These are phyloP conservation scores for Scaptomyza reducta DNA, from an alignment of 2,888 invertebrate genomes.

Conservation along the genomic window DNA sequence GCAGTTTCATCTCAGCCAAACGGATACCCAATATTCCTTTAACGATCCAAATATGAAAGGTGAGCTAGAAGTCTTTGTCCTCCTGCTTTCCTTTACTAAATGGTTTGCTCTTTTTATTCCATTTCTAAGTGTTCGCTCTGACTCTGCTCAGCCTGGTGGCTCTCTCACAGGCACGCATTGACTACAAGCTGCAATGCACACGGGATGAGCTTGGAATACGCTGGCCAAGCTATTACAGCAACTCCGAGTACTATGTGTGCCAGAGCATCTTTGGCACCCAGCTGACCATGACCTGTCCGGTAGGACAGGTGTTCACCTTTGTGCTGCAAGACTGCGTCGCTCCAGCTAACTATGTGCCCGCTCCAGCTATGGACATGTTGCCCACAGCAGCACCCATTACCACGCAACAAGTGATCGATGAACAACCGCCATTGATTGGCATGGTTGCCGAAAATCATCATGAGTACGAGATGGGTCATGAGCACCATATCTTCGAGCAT, in stretches of 20 bases:
- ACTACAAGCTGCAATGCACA: constrained; percentile 74
- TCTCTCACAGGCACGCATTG: constrained; percentile 65
- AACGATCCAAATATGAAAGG: constrained; percentile 77
- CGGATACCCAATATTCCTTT: constrained; percentile 51
- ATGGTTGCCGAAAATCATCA: not conserved
- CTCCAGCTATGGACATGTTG: constrained; percentile 72
- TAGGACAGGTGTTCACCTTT: constrained; percentile 81
- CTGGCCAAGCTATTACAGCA: constrained; percentile 83
- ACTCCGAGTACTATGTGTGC: constrained; percentile 79
- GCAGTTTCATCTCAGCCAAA: constrained; percentile 65
- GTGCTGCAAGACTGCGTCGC: constrained; percentile 79
- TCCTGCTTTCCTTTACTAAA: not conserved
- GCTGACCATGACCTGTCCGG: constrained; percentile 70
- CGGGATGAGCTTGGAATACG: constrained; percentile 78
- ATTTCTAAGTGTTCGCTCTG: constrained; percentile 63
- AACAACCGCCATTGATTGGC: constrained; percentile 46
- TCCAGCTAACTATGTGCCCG: constrained; percentile 76
- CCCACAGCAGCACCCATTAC: constrained; percentile 69
- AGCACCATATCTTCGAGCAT: constrained; percentile 15
- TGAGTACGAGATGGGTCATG: constrained; percentile 3
- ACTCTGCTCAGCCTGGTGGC: constrained; percentile 69
- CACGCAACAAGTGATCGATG: constrained; percentile 32
- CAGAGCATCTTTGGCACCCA: constrained; percentile 62
- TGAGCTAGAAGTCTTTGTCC: constrained; percentile 31
- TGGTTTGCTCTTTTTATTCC: not conserved